Evolutionary conservation across 2,797 vertebrate species (phyloP).

Genomic region (Cyprinella venusta): DNA sequence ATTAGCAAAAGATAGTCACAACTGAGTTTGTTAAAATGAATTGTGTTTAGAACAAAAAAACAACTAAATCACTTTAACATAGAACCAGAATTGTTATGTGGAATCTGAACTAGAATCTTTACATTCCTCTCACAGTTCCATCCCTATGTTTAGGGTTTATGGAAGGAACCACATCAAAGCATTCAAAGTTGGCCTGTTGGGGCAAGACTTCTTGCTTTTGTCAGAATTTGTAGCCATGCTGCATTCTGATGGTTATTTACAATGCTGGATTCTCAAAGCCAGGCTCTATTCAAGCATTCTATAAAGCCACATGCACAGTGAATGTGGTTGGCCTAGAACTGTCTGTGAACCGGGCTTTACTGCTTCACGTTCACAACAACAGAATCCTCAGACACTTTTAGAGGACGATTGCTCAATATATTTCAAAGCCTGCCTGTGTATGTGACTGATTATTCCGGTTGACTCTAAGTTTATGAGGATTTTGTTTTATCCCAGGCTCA

Average conservation of each 20-base stretch:
- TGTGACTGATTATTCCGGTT: neutral
- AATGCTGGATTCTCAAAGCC: neutral
- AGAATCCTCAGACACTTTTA: neutral
- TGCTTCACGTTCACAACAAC: conserved; percentile 1
- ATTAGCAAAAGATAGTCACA: neutral
- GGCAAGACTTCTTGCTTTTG: neutral
- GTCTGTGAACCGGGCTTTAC: conserved; percentile 35
- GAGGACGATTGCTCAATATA: conserved; percentile 1
- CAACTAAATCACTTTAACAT: neutral
- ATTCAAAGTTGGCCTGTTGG: neutral
- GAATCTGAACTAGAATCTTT: neutral
- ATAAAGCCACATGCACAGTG: conserved; percentile 6
- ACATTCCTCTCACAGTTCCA: neutral
- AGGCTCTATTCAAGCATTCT: conserved; percentile 12
- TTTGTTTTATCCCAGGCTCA: neutral
- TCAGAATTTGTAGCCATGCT: conserved; percentile 1
- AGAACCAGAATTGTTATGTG: neutral
- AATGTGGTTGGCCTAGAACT: conserved; percentile 29
- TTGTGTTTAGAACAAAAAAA: neutral
- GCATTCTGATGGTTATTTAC: conserved; percentile 20
- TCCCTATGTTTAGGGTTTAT: neutral
- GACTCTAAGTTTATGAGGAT: neutral
- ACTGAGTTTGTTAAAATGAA: neutral
- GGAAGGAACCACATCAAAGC: neutral
- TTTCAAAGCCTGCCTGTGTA: conserved; percentile 21